phyloP scores from a whole-genome alignment of 2,113 vertebrate species.

The Engraulis encrasicolus region DNA sequence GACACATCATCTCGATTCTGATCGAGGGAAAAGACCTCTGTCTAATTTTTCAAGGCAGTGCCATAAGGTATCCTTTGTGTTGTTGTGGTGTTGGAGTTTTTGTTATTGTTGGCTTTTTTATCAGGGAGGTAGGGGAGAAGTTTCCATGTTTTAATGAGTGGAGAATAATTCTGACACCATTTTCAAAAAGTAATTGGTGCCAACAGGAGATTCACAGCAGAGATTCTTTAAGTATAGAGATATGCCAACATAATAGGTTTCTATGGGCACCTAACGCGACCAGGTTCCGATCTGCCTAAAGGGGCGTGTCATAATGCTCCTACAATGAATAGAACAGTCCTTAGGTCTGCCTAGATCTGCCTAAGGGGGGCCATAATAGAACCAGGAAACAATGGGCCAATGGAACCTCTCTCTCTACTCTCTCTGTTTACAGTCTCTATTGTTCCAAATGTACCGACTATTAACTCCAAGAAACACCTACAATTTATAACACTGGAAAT shows the following conservation, averaged over 20 bases:
- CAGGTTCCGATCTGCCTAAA: no score
- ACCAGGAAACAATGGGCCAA: no score
- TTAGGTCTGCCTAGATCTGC: no score
- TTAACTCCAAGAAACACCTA: conserved; percentile 39
- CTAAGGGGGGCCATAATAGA: no score
- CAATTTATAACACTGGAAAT: conserved; percentile 35
- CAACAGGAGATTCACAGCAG: conserved; percentile 21
- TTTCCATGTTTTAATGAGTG: conserved; percentile 25
- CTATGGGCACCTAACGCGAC: no score
- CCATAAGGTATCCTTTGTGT: conserved; percentile 2
- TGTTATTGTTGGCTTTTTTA: neutral
- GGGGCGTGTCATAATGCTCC: no score
- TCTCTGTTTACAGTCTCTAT: conserved; percentile 32
- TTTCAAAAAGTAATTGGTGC: conserved; percentile 30
- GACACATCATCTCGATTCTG: neutral
- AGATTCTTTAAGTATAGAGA: no score
- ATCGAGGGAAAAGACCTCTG: neutral
- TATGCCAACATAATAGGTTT: no score
- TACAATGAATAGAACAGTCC: no score
- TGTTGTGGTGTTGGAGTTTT: no score
- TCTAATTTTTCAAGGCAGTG: neutral
- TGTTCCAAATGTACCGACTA: conserved; percentile 42
- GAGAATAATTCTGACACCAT: conserved; percentile 34
- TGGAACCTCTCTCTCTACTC: no score
- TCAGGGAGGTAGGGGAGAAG: no score